Base-by-base conservation (phyloP, 1,140 invertebrate species). In the Drosophila setifemur region DNA sequence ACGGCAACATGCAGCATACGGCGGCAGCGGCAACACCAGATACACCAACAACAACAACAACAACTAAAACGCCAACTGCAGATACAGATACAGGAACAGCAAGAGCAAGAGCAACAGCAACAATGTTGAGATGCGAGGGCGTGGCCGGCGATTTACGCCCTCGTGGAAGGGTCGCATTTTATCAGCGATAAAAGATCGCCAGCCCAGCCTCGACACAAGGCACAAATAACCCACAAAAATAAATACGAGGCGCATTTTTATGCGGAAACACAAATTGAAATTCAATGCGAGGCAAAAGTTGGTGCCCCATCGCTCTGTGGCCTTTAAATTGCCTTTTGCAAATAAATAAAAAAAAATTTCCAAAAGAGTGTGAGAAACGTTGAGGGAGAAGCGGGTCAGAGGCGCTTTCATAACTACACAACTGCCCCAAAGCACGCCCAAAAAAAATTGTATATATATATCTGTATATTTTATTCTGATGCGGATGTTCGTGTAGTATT, bases 241-340 rank as follows among this genome's bases (percentile, higher is more conserved):
- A 63, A 82, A 82, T 70, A 74, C 70, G 58, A 82, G 47, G 61
- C 61, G 61, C 61, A 66, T 66, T 66, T 85, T 85, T 85, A 85
- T 86, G 81, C 79, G 79, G 79, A 85, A 78, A 86, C 81, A 86
- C 81, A 86, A 86, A 86, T 86, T 86, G 81, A 86, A 86, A 86
- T 86, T 86, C 81, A 86, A 86, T 86, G 81, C 81, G 81, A 75
- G 55, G 53, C 71, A 75, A 75, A 74, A 77, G 70, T 60, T 70
- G 18, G 40, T 37, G 21, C 19, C 16, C 52, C 23, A 35, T 66
- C 50, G 60, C 70, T 78, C 60, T 42, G 63, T 53, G 61, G 61
- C 47, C 37, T 47, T 58, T 70, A 85, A 85, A 86, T 85, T 85
- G 81, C 57, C 81, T 86, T 86, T 69, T 55, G 81, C 67, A 86